Percentiles rank a stretch among this genome's conserved stretches.
Conservation (phyloP, 2,888 invertebrate species). For the Ormyrus thymus region DNA sequence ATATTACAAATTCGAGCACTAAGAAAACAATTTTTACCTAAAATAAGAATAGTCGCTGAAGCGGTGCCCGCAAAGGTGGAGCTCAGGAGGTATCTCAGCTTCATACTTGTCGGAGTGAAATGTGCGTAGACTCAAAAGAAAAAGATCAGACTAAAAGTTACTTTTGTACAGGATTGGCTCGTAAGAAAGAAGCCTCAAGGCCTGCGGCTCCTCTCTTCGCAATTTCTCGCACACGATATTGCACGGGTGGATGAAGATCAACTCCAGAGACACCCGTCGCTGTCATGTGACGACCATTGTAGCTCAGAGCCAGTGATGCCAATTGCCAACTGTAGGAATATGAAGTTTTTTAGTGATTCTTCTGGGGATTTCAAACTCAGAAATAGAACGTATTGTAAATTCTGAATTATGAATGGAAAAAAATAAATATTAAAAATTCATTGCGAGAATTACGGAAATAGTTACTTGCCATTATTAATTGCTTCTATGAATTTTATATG, state of each 20-base stretch:
- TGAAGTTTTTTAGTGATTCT: no score
- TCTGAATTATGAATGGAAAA: no score
- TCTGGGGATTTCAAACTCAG: no score
- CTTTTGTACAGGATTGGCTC: background rate
- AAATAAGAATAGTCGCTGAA: constrained; percentile 69
- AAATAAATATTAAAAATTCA: no score
- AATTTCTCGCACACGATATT: constrained; percentile 41
- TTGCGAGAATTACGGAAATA: no score
- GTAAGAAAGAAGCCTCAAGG: constrained; percentile 10
- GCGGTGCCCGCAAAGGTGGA: constrained; percentile 72
- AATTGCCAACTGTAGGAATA: background rate
- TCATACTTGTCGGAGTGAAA: constrained; percentile 51
- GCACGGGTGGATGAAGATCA: constrained; percentile 18
- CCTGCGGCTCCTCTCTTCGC: constrained; percentile 35
- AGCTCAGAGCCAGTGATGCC: constrained; percentile 5
- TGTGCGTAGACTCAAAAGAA: background rate
- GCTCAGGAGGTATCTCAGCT: constrained; percentile 71
- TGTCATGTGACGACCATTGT: constrained; percentile 68
- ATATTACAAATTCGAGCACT: no score
- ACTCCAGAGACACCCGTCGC: constrained; percentile 63
- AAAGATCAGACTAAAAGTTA: background rate
- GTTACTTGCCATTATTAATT: no score
- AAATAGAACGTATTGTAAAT: no score
- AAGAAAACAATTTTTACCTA: constrained; percentile 64
- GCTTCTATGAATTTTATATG: no score